Evolutionary conservation across 2,888 invertebrate genomes (phyloP).

Genomic region (Lasioglossum zephyrum): DNA sequence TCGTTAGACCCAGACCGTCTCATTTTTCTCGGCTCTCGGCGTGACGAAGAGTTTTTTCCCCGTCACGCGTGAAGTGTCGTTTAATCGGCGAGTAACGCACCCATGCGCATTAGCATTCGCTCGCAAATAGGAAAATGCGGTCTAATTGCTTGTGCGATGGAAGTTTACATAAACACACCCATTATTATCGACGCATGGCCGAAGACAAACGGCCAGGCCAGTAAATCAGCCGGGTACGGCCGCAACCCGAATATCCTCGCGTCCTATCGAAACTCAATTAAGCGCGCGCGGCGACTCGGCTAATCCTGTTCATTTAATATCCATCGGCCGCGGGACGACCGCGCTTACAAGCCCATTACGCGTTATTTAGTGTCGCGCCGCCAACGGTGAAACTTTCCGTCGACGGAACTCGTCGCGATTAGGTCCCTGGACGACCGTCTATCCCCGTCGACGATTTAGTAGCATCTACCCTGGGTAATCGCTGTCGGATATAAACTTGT

Average conservation of each 20-base stretch:
- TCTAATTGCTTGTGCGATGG: constrained; percentile 40
- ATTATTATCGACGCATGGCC: constrained; percentile 34
- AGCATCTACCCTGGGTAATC: constrained; percentile 61
- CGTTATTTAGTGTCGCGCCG: constrained; percentile 41
- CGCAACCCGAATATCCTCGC: constrained; percentile 10
- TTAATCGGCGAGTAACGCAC: constrained; percentile 24
- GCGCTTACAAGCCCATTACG: constrained; percentile 47
- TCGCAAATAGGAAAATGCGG: constrained; percentile 36
- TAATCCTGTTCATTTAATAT: constrained; percentile 57
- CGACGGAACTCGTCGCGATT: constrained; percentile 39
- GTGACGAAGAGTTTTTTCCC: background rate
- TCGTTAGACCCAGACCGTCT: background rate
- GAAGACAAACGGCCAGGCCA: constrained; percentile 3
- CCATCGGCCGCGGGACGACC: constrained; percentile 37
- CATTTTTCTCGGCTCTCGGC: background rate
- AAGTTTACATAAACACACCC: constrained; percentile 40
- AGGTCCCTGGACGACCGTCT: constrained; percentile 15
- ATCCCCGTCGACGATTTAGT: constrained; percentile 52
- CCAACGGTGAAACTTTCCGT: constrained; percentile 51
- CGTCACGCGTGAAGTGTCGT: constrained; percentile 52
- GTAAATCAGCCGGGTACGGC: background rate
- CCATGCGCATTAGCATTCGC: constrained; percentile 37
- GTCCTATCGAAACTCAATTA: constrained; percentile 42
- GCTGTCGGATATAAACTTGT: constrained; percentile 46
- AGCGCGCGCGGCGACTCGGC: constrained; percentile 17